Evolutionary conservation across 2,888 invertebrate species (phyloP), one percentile per base, ranked within the genome.

Genomic region (Ichneumoninae sp.): DNA sequence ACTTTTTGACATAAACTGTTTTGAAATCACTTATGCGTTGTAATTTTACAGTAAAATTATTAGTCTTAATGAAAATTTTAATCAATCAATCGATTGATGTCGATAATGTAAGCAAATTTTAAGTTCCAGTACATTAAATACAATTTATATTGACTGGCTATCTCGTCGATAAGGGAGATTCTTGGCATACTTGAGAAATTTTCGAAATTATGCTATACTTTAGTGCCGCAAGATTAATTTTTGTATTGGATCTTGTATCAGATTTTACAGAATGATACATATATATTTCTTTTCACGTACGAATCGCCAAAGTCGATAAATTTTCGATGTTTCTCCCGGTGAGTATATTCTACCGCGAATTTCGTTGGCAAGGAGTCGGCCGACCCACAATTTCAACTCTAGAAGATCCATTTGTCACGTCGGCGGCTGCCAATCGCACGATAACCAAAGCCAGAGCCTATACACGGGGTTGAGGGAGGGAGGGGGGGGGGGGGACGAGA

Each of bases 391-490:
- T 87, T 87, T 83, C 83, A 69, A 83, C 74, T 44, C 57, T 69
- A 76, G 77, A 82, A 74, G 84, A 83, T 85, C 81, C 87, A 86
- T 87, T 87, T 85, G 87, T 87, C 87, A 87, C 82, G 76, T 86
- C 79, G 79, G 74, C 85, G 83, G 73, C 85, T 87, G 86, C 85
- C 86, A 87, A 85, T 86, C 84, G 84, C 50, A 30, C 81, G 74
- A 77, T 78, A 81, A 30, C 65, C 71, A 60, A 70, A 65, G 77
- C 77, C 71, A 57, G 33, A 40, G 33, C 54, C 2, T 71, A 44
- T 73, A 81, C 70, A 82, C 66, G 57, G 40, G 26, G 44, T 60
- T 60, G 60, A 65, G 16, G 47, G 47, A 1, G 40, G 33, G 13
- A 36, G n/a, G n/a, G n/a, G n/a, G n/a, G n/a, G 47, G 40, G 40